Evolutionary conservation across 2,888 invertebrate genomes (phyloP).

Genomic region (Asteroscopus sphinx): DNA sequence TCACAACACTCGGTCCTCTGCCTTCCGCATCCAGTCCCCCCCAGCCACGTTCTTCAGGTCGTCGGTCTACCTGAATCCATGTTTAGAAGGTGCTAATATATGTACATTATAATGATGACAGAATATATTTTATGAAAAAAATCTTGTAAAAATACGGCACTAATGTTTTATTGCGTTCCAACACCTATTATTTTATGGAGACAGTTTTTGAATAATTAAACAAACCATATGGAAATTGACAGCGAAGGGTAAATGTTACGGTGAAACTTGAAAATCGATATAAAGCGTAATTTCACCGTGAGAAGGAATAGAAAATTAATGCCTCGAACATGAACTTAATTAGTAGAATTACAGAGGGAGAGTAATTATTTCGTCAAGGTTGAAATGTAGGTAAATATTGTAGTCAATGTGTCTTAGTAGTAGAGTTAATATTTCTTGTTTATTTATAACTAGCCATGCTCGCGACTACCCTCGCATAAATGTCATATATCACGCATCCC

Average conservation of each 20-base stretch:
- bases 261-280: slow-evolving; percentile 38
- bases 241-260: slow-evolving; percentile 8
- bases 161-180: too few relatives aligned
- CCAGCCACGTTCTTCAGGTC: too few relatives aligned
- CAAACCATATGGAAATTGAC: not conserved
- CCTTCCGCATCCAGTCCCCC: too few relatives aligned
- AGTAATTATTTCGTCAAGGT: slow-evolving; percentile 41
- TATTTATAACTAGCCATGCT: slow-evolving; percentile 13
- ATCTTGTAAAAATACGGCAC: too few relatives aligned
- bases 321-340: slow-evolving; percentile 41
- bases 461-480: too few relatives aligned
- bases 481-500: too few relatives aligned
- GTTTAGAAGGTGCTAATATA: too few relatives aligned
- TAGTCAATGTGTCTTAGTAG: slow-evolving; percentile 2
- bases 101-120: too few relatives aligned
- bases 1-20: too few relatives aligned
- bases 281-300: slow-evolving; percentile 21
- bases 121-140: too few relatives aligned
- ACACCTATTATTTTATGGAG: too few relatives aligned
- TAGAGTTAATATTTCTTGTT: slow-evolving; percentile 24
- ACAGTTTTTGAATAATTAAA: slow-evolving; percentile 6
- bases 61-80: too few relatives aligned
- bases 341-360: slow-evolving; percentile 32
- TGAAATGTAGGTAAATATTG: slow-evolving; percentile 30
- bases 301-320: slow-evolving; percentile 27